Percentiles rank a stretch among this genome's conserved stretches.
Evolutionary conservation across 2,888 invertebrate genomes (phyloP).

Genomic region (Cabera pusaria): DNA sequence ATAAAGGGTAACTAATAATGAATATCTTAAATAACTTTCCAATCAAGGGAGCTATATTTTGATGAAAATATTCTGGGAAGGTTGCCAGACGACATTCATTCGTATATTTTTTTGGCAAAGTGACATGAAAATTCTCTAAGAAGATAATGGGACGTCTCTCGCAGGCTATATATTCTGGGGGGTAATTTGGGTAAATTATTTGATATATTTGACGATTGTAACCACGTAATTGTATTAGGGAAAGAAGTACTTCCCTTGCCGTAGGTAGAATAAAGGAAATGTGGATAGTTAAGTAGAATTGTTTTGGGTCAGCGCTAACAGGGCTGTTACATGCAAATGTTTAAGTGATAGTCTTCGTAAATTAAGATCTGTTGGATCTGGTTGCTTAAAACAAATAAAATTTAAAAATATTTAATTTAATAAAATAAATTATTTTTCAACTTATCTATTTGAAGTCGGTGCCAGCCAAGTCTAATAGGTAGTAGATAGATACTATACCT

Average conservation of each 20-base stretch:
- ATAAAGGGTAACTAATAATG: constrained; percentile 26
- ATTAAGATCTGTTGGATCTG: constrained; percentile 9
- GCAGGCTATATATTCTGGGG: constrained; percentile 10
- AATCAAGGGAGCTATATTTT: constrained; percentile 34
- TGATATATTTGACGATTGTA: constrained; percentile 15
- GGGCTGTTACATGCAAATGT: constrained; percentile 4
- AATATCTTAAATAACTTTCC: constrained; percentile 29
- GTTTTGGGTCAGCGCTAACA: constrained; percentile 17
- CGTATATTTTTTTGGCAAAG: constrained; percentile 52
- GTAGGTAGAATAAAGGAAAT: not conserved
- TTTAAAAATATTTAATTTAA: too few relatives aligned
- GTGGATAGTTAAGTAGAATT: constrained; percentile 13
- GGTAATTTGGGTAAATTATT: constrained; percentile 16
- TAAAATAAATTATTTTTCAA: too few relatives aligned
- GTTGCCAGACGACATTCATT: constrained; percentile 45
- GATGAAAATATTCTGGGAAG: constrained; percentile 35
- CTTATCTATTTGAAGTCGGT: too few relatives aligned
- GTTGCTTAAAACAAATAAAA: too few relatives aligned
- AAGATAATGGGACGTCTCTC: constrained; percentile 24
- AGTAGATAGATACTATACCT: too few relatives aligned
- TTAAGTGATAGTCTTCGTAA: constrained; percentile 4
- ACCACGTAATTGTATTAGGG: constrained; percentile 9
- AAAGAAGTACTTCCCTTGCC: too few relatives aligned
- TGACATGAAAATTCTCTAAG: constrained; percentile 35
- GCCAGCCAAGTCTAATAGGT: too few relatives aligned